A percentile compares a stretch with the other conserved stretches of the same genome.
Conservation (phyloP, 1,140 invertebrate species). For the Neodiprion lecontei region DNA sequence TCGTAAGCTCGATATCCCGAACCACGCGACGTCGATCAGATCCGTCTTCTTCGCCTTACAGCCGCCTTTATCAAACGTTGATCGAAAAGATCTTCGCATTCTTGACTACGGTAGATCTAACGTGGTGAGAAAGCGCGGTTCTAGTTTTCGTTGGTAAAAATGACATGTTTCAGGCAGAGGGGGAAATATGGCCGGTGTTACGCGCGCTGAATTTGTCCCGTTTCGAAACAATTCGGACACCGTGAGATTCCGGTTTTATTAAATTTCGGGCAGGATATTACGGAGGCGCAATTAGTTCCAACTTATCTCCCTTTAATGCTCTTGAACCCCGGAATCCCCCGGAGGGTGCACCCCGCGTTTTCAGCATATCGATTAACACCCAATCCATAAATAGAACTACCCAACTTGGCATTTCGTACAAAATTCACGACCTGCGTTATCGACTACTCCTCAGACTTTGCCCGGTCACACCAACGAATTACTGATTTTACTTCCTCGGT, state of each 20-base stretch:
- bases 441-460: no score
- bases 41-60: neutral
- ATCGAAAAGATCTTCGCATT: neutral
- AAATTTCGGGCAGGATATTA: no score
- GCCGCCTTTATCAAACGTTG: neutral
- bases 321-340: neutral
- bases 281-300: neutral
- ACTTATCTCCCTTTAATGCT: neutral
- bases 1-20: conserved; percentile 8
- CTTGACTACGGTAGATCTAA: no score
- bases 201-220: no score
- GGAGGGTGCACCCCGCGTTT: neutral
- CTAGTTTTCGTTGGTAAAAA: no score
- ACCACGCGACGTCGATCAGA: neutral
- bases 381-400: neutral
- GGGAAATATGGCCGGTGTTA: no score
- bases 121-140: no score
- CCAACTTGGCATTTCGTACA: no score
- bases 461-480: neutral
- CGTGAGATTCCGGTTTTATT: no score
- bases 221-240: no score
- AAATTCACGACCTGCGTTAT: no score
- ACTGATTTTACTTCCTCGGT: neutral
- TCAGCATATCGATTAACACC: conserved; percentile 7
- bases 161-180: no score